Percentiles rank a stretch among this genome's conserved stretches.
Evolutionary conservation across 2,113 vertebrate genomes (phyloP).

Genomic region (Periophthalmus modestus): DNA sequence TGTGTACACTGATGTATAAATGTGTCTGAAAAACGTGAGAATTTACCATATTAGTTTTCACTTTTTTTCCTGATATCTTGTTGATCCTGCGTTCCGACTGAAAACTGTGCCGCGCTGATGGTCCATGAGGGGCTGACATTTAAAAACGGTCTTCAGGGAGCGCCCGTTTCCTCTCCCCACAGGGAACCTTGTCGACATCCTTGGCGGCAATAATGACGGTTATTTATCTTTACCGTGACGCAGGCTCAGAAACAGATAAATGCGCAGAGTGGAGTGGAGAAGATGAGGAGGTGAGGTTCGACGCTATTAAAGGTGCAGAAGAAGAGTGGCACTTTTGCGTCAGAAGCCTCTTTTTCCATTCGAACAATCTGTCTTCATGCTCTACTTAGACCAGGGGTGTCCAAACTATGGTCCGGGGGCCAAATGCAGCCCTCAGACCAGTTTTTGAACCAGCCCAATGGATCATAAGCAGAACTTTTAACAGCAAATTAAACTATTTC

Average conservation of each 20-base stretch:
- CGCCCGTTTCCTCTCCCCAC: constrained; percentile 37
- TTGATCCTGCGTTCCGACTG: neutral
- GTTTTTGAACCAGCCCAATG: too few species aligned
- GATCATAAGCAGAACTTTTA: too few species aligned
- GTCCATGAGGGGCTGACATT: constrained; percentile 53
- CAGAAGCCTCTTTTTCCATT: constrained; percentile 54
- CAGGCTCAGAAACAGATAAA: constrained; percentile 21
- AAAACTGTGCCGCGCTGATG: constrained; percentile 32
- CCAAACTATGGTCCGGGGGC: too few species aligned
- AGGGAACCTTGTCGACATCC: constrained; percentile 47
- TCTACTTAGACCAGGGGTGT: too few species aligned
- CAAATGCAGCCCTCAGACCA: too few species aligned
- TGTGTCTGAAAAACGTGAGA: too few species aligned
- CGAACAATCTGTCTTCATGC: constrained; percentile 64
- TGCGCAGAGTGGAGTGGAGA: neutral
- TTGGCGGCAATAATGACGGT: constrained; percentile 52
- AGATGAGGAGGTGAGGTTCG: constrained; percentile 27
- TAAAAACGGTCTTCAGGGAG: constrained; percentile 52
- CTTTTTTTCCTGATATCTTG: too few species aligned
- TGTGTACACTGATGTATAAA: too few species aligned
- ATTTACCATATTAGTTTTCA: too few species aligned
- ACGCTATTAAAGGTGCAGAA: constrained; percentile 45
- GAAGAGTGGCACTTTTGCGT: constrained; percentile 48
- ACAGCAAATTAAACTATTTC: too few species aligned
- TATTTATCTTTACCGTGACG: constrained; percentile 59